Base-by-base conservation (phyloP, 2,113 vertebrate species). In the Grammomys dolichurus region DNA sequence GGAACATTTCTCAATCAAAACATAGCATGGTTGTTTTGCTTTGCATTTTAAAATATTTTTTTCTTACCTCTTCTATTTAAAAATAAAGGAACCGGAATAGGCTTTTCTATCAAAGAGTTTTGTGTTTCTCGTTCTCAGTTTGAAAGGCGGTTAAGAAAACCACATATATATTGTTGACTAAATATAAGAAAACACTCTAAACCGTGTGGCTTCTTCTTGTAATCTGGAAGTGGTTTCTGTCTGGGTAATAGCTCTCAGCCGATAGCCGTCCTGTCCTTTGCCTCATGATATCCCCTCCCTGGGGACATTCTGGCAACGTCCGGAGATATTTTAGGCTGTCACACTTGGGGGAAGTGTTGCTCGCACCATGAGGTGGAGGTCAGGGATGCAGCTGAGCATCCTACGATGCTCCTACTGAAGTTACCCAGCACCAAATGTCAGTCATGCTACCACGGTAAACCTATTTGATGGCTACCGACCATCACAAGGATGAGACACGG, bases 351-450 rank as follows among this genome's bases (percentile, higher is more conserved):
- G 7, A 58, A 40, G 46, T 51, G 11, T 73, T 65, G 5, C 17
- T 73, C 40, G 67, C 13, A 10, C 70, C 26, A 24, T 26, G 3
- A 9, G 11, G 22, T n/a, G 3, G 33, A 54, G 48, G 10, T 12
- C 58, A 9, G 60, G n/a, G 33, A 8, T 31, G 43, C 16, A 11
- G 31, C 7, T 60, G 4, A 82, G 7, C 19, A 19, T 8, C 20
- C 20, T 17, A 3, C 17, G 1, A 0, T 26, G 13, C 12, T 17
- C 46, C 28, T 26, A 19, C 0, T 0, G 19, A 36, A 60, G 14
- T 17, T 0, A 7, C 1, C 31, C 26, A 54, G 54, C 70, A 78
- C 7, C 1, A 26, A 28, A 14, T 6, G 31, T 76, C 72, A 16
- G 6, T 0, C 13, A 19, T 2, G 7, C 46, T 24, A 5, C 48